Percentiles rank a stretch among this genome's conserved stretches.
phyloP scores from a whole-genome alignment of 2,797 vertebrate species.

The Meda fulgida region DNA sequence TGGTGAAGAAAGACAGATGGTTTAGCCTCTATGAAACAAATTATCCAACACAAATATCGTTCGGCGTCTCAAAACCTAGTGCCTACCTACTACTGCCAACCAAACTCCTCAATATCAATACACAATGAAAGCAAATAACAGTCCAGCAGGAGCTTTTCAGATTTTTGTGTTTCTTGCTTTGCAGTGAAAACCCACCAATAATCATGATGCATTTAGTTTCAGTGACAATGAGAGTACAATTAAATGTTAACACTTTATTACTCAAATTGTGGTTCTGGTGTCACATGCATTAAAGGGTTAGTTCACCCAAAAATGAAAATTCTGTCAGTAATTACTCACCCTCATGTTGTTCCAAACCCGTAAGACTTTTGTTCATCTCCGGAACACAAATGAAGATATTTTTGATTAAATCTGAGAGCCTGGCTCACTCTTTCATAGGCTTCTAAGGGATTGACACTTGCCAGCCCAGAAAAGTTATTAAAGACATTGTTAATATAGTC shows the following conservation, averaged over 20 bases:
- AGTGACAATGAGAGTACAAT: neutral
- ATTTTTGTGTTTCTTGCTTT: neutral
- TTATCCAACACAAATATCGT: neutral
- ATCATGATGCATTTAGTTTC: neutral
- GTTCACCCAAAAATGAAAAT: too few species aligned
- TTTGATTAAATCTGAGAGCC: too few species aligned
- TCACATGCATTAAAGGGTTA: too few species aligned
- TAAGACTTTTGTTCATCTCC: too few species aligned
- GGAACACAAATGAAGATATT: too few species aligned
- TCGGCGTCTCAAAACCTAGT: neutral
- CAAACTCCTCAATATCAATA: neutral
- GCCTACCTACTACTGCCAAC: neutral
- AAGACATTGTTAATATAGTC: too few species aligned
- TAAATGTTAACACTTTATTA: neutral
- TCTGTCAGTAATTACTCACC: too few species aligned
- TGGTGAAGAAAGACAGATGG: constrained; percentile 65
- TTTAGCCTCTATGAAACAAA: neutral
- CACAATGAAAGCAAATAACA: neutral
- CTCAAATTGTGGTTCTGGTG: too few species aligned
- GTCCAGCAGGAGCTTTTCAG: neutral
- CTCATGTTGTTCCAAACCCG: too few species aligned
- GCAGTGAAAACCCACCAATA: neutral
- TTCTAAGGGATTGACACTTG: too few species aligned
- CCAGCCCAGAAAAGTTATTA: too few species aligned
- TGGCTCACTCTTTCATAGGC: too few species aligned